Evolutionary conservation across 2,888 invertebrate species (phyloP).

Genomic region (Agelastica alni): DNA sequence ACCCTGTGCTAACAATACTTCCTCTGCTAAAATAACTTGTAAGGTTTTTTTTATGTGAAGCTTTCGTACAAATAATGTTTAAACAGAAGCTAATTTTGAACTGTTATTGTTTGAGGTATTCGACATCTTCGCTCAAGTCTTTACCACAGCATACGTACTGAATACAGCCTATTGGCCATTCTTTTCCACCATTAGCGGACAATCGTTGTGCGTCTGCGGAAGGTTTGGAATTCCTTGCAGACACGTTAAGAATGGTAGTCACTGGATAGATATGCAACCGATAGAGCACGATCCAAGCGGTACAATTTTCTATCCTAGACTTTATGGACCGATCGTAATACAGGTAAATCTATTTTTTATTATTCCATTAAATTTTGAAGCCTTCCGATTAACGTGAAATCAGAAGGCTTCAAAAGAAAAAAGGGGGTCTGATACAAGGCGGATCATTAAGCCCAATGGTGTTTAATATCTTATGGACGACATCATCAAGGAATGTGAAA

Average conservation of each 20-base stretch:
- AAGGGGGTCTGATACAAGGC: too few relatives aligned
- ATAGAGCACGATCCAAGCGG: slow-evolving; percentile 23
- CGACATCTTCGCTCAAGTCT: slow-evolving; percentile 41
- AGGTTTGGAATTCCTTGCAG: slow-evolving; percentile 40
- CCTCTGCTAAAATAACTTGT: too few relatives aligned
- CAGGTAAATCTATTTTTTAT: slow-evolving; percentile 22
- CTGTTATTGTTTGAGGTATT: slow-evolving; percentile 41
- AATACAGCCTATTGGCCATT: slow-evolving; percentile 46
- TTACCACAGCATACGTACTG: slow-evolving; percentile 42
- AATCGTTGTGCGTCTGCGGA: slow-evolving; percentile 40
- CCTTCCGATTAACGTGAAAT: too few relatives aligned
- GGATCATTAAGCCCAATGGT: too few relatives aligned
- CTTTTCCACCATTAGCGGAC: slow-evolving; percentile 34
- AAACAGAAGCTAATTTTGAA: too few relatives aligned
- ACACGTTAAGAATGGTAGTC: slow-evolving; percentile 32
- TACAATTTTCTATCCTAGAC: slow-evolving; percentile 29
- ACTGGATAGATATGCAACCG: slow-evolving; percentile 37
- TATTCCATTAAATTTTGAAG: too few relatives aligned
- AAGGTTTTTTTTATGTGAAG: too few relatives aligned
- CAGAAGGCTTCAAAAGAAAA: too few relatives aligned
- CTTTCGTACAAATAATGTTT: too few relatives aligned
- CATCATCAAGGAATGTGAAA: too few relatives aligned
- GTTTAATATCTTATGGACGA: too few relatives aligned
- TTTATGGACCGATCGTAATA: slow-evolving; percentile 26
- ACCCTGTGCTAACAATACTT: too few relatives aligned